These are phyloP conservation scores for Mimas tiliae DNA, from an alignment of 2,888 invertebrate genomes.

Conservation along the genomic window DNA sequence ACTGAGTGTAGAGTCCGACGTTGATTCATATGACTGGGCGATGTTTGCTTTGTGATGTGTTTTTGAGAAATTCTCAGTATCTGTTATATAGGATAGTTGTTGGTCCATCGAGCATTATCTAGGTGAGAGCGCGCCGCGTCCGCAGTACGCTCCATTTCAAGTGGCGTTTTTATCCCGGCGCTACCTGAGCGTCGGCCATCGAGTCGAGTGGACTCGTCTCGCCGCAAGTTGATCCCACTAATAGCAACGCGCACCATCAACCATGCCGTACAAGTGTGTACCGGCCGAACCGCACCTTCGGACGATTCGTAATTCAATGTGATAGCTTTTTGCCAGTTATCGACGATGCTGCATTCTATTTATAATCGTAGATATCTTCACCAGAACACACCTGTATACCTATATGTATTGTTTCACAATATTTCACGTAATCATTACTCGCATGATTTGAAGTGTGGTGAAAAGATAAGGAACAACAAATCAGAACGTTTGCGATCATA, in stretches of 20 bases:
- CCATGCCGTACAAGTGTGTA: slow-evolving; percentile 40
- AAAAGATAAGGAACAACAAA: slow-evolving; percentile 60
- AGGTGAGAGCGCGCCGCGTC: slow-evolving; percentile 72
- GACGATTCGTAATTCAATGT: slow-evolving; percentile 45
- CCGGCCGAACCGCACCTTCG: slow-evolving; percentile 48
- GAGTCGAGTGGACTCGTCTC: slow-evolving; percentile 51
- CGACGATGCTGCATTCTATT: slow-evolving; percentile 38
- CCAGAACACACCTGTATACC: slow-evolving; percentile 32
- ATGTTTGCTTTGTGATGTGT: slow-evolving; percentile 40
- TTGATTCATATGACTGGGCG: slow-evolving; percentile 55
- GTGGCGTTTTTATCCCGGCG: slow-evolving; percentile 80
- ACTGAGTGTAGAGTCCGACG: slow-evolving; percentile 44
- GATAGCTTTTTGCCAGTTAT: slow-evolving; percentile 43
- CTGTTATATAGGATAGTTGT: slow-evolving; percentile 47
- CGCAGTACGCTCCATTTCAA: slow-evolving; percentile 77
- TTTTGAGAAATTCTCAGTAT: slow-evolving; percentile 45
- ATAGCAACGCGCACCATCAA: slow-evolving; percentile 54
- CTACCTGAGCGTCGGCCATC: slow-evolving; percentile 67
- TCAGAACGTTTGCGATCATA: slow-evolving; percentile 60
- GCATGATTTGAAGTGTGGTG: slow-evolving; percentile 48
- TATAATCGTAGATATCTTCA: slow-evolving; percentile 39
- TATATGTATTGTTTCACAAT: slow-evolving; percentile 45
- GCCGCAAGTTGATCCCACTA: slow-evolving; percentile 61
- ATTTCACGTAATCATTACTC: slow-evolving; percentile 48
- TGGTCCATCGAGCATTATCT: slow-evolving; percentile 66